Conservation (phyloP, 2,113 vertebrate genomes). For the Chionodraco myersi region DNA sequence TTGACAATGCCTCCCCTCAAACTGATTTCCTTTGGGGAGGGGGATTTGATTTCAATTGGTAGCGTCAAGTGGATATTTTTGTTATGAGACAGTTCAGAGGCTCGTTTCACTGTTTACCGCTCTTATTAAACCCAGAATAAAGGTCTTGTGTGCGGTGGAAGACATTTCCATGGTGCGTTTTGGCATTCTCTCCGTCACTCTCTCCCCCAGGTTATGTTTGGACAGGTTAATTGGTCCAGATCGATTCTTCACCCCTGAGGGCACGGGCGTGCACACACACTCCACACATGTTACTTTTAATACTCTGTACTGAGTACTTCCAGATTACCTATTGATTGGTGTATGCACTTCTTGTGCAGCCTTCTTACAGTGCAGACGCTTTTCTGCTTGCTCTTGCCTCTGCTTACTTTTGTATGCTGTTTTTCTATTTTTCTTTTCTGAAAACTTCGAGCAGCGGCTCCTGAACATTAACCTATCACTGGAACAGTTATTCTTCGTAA, state of each 20-base stretch:
- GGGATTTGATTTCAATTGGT: too few relatives aligned
- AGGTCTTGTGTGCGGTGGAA: slow-evolving; percentile 35
- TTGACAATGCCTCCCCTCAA: too few relatives aligned
- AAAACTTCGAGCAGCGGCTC: too few relatives aligned
- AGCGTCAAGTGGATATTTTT: neutral
- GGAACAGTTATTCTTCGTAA: too few relatives aligned
- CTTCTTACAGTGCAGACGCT: too few relatives aligned
- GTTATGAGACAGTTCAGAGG: slow-evolving; percentile 7
- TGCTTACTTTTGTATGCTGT: too few relatives aligned
- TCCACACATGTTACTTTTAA: neutral
- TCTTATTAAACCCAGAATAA: slow-evolving; percentile 42
- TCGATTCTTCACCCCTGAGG: slow-evolving; percentile 41
- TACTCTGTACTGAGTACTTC: neutral
- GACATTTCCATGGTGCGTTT: slow-evolving; percentile 25
- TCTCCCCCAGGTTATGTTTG: slow-evolving; percentile 42
- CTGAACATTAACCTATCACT: too few relatives aligned
- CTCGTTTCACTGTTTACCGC: slow-evolving; percentile 2
- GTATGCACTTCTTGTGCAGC: too few relatives aligned
- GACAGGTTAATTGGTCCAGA: slow-evolving; percentile 62
- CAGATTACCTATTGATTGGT: slow-evolving; percentile 1
- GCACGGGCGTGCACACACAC: neutral
- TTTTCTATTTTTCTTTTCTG: too few relatives aligned
- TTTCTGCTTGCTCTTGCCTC: too few relatives aligned
- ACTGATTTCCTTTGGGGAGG: too few relatives aligned
- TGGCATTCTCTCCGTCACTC: slow-evolving; percentile 36